Evolutionary conservation across 2,888 invertebrate genomes (phyloP).

Genomic region (Hipparchia sbordonii): DNA sequence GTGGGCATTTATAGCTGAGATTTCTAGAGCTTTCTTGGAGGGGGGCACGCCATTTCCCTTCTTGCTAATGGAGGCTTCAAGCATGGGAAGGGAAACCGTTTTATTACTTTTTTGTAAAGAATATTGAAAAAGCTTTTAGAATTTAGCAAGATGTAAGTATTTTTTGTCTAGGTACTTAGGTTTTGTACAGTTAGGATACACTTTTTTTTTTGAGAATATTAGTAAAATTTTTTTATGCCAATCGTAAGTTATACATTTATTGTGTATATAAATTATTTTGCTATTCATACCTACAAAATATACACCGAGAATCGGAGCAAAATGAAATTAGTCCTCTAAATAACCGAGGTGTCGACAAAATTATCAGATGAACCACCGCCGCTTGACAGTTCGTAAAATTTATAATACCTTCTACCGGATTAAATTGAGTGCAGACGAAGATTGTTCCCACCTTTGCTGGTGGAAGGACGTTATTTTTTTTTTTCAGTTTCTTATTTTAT

Average conservation of each 20-base stretch:
- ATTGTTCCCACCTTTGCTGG: constrained; percentile 9
- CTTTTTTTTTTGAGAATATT: too few species aligned
- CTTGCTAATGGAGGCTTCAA: constrained; percentile 38
- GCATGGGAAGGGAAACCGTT: constrained; percentile 24
- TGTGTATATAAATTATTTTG: background rate
- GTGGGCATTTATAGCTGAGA: constrained; percentile 79
- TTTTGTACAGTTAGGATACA: background rate
- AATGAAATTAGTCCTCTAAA: constrained; percentile 32
- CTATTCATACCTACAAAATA: background rate
- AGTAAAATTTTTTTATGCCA: too few species aligned
- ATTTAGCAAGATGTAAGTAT: background rate
- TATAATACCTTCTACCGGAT: constrained; percentile 34
- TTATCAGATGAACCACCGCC: constrained; percentile 38
- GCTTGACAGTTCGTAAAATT: constrained; percentile 39
- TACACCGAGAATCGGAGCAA: constrained; percentile 13
- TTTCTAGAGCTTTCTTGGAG: constrained; percentile 65
- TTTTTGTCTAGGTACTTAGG: background rate
- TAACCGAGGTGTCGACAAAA: constrained; percentile 40
- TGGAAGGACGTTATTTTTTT: background rate
- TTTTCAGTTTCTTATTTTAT: background rate
- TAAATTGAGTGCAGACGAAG: constrained; percentile 30
- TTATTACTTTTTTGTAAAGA: constrained; percentile 27
- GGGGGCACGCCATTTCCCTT: constrained; percentile 38
- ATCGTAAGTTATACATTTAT: too few species aligned
- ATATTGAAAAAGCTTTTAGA: constrained; percentile 23